Evolutionary conservation across 2,797 vertebrate species (phyloP).

Genomic region (Poeciliopsis gracilis): DNA sequence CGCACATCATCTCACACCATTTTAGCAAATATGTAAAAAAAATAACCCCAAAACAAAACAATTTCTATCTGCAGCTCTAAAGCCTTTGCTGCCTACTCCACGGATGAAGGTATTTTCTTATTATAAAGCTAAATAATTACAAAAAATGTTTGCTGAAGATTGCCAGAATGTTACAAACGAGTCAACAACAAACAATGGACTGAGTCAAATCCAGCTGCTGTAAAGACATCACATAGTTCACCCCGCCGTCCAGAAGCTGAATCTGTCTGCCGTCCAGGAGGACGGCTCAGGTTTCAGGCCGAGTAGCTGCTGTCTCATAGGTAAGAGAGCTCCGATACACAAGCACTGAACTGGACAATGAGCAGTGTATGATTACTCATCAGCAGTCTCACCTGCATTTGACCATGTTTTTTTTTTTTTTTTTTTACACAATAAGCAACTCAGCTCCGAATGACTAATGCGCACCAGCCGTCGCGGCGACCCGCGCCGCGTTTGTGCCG

Average conservation of each 20-base stretch:
- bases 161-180: background rate
- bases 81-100: too few relatives aligned
- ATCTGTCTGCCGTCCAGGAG: conserved; percentile 66
- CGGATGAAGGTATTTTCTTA: background rate
- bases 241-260: conserved; percentile 43
- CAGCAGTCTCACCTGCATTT: conserved; percentile 74
- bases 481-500: background rate
- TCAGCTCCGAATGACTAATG: conserved; percentile 35
- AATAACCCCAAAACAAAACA: too few relatives aligned
- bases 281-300: conserved; percentile 69
- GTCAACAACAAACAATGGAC: background rate
- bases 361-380: conserved; percentile 79
- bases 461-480: conserved; percentile 41
- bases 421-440: conserved; percentile 54
- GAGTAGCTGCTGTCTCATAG: conserved; percentile 60
- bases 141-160: background rate
- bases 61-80: too few relatives aligned
- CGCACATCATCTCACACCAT: too few relatives aligned
- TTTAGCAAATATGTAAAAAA: too few relatives aligned
- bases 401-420: conserved; percentile 53
- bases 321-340: conserved; percentile 71
- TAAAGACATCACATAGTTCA: conserved; percentile 39
- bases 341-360: conserved; percentile 66
- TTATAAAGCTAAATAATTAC: background rate
- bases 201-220: conserved; percentile 18